Evolutionary conservation across 2,888 invertebrate species (phyloP).

Genomic region (Orthonevra nobilis): DNA sequence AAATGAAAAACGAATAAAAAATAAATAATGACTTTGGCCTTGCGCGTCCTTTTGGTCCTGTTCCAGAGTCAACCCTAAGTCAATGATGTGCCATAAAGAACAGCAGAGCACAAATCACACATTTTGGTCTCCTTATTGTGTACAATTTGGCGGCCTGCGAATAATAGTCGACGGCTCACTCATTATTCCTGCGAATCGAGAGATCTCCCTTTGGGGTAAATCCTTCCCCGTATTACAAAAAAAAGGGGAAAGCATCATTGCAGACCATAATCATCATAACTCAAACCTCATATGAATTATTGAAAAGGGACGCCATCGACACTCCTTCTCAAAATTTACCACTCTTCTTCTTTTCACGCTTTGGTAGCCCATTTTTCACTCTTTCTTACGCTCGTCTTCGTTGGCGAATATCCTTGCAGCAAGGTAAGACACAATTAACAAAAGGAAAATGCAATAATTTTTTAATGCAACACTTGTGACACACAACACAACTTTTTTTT

Average conservation of each 20-base stretch:
- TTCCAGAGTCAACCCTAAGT: slow-evolving; percentile 23
- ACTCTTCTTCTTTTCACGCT: slow-evolving; percentile 8
- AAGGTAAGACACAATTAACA: slow-evolving; percentile 35
- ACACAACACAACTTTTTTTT: slow-evolving; percentile 41
- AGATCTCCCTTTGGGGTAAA: slow-evolving; percentile 30
- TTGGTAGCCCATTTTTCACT: too few relatives aligned
- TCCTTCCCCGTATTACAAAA: slow-evolving; percentile 40
- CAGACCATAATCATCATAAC: slow-evolving; percentile 37
- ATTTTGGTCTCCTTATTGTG: slow-evolving; percentile 9
- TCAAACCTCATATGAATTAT: slow-evolving; percentile 57
- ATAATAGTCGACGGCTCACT: slow-evolving; percentile 14
- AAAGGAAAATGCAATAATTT: slow-evolving; percentile 62
- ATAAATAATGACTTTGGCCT: slow-evolving; percentile 41
- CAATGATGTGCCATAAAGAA: slow-evolving; percentile 23
- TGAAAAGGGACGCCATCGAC: slow-evolving; percentile 49
- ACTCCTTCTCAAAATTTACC: too few relatives aligned
- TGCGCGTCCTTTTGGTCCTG: slow-evolving; percentile 34
- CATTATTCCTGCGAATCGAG: slow-evolving; percentile 49
- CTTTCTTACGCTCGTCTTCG: background rate
- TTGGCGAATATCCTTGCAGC: slow-evolving; percentile 31
- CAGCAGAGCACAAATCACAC: slow-evolving; percentile 27
- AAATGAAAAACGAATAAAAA: background rate
- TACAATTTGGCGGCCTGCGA: slow-evolving; percentile 31
- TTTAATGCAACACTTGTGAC: slow-evolving; percentile 67
- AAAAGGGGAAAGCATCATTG: background rate